These are phyloP conservation scores for Chionodraco myersi DNA, from an alignment of 2,113 vertebrate genomes.

Conservation along the genomic window DNA sequence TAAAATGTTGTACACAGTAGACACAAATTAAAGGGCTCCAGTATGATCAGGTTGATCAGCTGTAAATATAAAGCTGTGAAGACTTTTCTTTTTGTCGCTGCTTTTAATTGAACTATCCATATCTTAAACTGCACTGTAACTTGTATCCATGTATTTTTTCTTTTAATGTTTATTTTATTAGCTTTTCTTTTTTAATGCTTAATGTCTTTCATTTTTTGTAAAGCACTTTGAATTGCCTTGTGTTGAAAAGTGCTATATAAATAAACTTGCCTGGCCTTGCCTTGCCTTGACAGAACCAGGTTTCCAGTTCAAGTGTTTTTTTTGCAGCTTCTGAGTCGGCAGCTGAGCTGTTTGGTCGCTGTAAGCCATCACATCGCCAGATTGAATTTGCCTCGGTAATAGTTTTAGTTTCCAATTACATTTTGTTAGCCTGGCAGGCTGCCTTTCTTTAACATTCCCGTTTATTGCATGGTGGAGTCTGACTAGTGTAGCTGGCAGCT, in stretches of 20 bases:
- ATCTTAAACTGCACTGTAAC: too few relatives aligned
- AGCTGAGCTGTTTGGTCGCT: conserved; percentile 7
- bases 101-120: too few relatives aligned
- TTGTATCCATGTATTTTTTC: too few relatives aligned
- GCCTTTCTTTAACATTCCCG: conserved; percentile 22
- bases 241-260: too few relatives aligned
- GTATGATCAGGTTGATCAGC: conserved; percentile 17
- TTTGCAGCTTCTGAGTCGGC: neutral
- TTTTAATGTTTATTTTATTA: too few relatives aligned
- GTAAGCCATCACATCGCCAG: conserved; percentile 38
- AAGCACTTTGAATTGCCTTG: too few relatives aligned
- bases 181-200: too few relatives aligned
- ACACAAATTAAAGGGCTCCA: neutral
- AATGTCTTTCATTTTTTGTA: too few relatives aligned
- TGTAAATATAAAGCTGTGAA: conserved; percentile 14
- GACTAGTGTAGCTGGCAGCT: conserved; percentile 25
- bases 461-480: conserved; percentile 19
- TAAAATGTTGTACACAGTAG: too few relatives aligned
- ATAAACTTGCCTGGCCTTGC: too few relatives aligned
- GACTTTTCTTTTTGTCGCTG: too few relatives aligned
- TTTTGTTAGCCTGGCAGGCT: conserved; percentile 39
- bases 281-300: conserved; percentile 22
- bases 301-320: conserved; percentile 12
- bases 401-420: conserved; percentile 66
- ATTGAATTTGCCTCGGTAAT: conserved; percentile 70